Percentiles rank a stretch among this genome's conserved stretches.
These are phyloP conservation scores for Phallusia fumigata DNA, from an alignment of 23 tunicate species.

Conservation along the genomic window DNA sequence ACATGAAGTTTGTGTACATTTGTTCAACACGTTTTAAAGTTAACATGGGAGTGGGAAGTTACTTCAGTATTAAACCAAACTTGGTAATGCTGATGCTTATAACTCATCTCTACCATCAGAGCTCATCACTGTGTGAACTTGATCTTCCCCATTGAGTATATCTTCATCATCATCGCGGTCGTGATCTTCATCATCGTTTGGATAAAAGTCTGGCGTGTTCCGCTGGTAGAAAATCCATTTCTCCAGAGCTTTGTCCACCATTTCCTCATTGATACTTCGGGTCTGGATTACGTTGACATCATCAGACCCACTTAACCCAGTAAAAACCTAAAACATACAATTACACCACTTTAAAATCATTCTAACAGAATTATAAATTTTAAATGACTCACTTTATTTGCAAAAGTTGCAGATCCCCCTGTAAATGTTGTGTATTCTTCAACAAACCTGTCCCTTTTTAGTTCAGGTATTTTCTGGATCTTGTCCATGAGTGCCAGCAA, in stretches of 20 bases:
- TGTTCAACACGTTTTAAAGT: too few relatives aligned
- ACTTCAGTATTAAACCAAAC: too few relatives aligned
- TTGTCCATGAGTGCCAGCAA: not conserved
- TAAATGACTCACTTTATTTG: not conserved
- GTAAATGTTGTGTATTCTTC: not conserved
- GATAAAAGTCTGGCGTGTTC: not conserved
- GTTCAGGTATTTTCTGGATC: not conserved
- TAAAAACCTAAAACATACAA: conserved; percentile 6
- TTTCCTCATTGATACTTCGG: not conserved
- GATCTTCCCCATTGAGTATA: too few relatives aligned
- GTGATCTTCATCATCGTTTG: not conserved
- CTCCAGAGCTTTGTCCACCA: conserved; percentile 16
- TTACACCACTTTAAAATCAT: not conserved
- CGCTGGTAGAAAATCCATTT: conserved; percentile 12
- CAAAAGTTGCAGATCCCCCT: not conserved
- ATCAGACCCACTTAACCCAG: not conserved
- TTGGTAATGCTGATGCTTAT: too few relatives aligned
- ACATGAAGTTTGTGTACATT: too few relatives aligned
- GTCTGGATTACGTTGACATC: not conserved
- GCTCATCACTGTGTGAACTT: too few relatives aligned
- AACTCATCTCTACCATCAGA: too few relatives aligned
- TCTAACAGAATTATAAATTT: too few relatives aligned
- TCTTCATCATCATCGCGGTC: not conserved
- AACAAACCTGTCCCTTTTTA: not conserved
- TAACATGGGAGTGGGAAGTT: too few relatives aligned